Conservation (phyloP, 2,113 vertebrate species). For the Pygoscelis adeliae region DNA sequence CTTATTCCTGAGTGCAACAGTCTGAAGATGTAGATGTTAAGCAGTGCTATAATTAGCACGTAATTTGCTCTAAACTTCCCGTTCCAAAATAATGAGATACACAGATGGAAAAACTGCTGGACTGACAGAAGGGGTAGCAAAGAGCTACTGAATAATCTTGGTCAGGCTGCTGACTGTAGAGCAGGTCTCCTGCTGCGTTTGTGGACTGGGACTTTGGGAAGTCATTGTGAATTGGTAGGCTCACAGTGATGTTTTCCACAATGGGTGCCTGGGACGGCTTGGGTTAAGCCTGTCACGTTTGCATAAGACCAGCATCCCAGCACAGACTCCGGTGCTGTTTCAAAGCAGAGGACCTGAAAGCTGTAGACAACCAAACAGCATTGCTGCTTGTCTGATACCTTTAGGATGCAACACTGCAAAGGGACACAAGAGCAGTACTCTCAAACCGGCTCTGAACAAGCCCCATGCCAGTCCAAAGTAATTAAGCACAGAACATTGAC, state of each 20-base stretch:
- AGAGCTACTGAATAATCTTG: background rate
- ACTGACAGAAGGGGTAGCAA: background rate
- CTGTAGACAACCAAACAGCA: rapidly evolving
- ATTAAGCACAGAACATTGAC: rapidly evolving
- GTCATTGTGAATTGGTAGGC: background rate
- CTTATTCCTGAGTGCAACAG: background rate
- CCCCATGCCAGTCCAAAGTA: background rate
- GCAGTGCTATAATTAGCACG: constrained; percentile 37
- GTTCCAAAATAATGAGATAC: constrained; percentile 1
- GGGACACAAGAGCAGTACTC: rapidly evolving
- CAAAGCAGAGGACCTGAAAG: too few relatives aligned
- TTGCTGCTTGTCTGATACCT: rapidly evolving
- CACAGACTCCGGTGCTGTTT: rapidly evolving
- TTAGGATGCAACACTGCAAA: rapidly evolving
- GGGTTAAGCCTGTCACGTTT: rapidly evolving
- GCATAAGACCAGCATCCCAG: rapidly evolving
- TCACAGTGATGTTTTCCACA: background rate
- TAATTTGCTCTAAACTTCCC: constrained; percentile 10
- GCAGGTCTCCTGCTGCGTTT: background rate
- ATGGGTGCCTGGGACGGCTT: rapidly evolving
- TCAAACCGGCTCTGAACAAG: rapidly evolving
- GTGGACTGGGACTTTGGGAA: background rate
- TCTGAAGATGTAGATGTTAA: constrained; percentile 4
- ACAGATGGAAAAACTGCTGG: background rate
- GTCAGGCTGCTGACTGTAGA: background rate